These are phyloP conservation scores for Galerucella pusilla DNA, from an alignment of 2,888 invertebrate species.

Conservation along the genomic window DNA sequence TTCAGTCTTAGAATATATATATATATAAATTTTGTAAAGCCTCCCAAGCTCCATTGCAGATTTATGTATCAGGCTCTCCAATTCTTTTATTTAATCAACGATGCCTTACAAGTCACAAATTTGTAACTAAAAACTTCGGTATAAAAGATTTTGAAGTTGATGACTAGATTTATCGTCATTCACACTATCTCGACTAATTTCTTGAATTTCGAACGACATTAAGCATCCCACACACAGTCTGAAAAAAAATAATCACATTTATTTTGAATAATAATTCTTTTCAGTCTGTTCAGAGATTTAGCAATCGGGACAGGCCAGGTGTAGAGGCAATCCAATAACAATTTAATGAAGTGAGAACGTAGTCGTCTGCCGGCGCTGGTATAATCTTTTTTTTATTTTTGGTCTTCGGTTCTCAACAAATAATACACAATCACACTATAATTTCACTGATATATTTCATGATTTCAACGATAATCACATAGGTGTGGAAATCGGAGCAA, in stretches of 20 bases:
- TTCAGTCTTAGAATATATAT: too few relatives aligned
- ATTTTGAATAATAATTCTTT: constrained; percentile 3
- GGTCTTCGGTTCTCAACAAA: constrained; percentile 4
- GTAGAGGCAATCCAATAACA: not conserved
- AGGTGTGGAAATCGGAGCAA: too few relatives aligned
- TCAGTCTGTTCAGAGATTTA: not conserved
- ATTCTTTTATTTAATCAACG: too few relatives aligned
- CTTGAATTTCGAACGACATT: constrained; percentile 18
- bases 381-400: constrained; percentile 8
- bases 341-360: constrained; percentile 1
- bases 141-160: not conserved
- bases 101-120: not conserved
- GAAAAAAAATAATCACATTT: constrained; percentile 7
- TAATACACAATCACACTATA: not conserved
- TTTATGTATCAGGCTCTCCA: too few relatives aligned
- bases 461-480: too few relatives aligned
- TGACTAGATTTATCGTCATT: constrained; percentile 2
- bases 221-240: constrained; percentile 6
- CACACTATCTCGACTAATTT: constrained; percentile 5
- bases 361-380: not conserved
- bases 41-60: too few relatives aligned
- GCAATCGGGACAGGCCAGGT: too few relatives aligned
- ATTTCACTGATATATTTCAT: too few relatives aligned
- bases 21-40: too few relatives aligned
- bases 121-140: not conserved